These are phyloP conservation scores for Azorinus chamasolen DNA, from an alignment of 2,888 invertebrate genomes.

Conservation along the genomic window DNA sequence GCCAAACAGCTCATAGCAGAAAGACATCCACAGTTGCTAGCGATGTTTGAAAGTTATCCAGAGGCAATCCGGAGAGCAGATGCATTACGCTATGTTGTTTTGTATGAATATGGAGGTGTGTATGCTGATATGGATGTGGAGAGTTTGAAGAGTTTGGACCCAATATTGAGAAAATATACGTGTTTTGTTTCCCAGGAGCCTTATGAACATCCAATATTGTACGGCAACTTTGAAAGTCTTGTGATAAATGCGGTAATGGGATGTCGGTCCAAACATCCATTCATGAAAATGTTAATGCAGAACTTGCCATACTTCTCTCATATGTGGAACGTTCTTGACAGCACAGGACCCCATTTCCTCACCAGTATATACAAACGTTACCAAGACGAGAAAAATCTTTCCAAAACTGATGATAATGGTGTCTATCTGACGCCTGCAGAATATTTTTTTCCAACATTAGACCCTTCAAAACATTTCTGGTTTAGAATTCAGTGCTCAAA, in stretches of 20 bases:
- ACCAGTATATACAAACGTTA: slow-evolving; percentile 72
- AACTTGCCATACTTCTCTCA: slow-evolving; percentile 74
- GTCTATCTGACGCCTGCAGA: slow-evolving; percentile 79
- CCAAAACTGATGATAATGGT: slow-evolving; percentile 59
- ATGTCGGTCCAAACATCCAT: slow-evolving; percentile 78
- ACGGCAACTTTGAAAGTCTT: slow-evolving; percentile 78
- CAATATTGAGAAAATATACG: slow-evolving; percentile 72
- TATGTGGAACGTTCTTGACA: slow-evolving; percentile 81
- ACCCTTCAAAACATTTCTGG: slow-evolving; percentile 77
- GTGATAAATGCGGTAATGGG: slow-evolving; percentile 82
- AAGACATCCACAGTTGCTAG: slow-evolving; percentile 76
- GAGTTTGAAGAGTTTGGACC: slow-evolving; percentile 78
- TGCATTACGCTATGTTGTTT: slow-evolving; percentile 82
- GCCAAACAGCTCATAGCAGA: slow-evolving; percentile 78
- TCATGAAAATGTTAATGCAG: slow-evolving; percentile 77
- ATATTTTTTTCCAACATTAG: slow-evolving; percentile 81
- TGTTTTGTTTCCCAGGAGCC: slow-evolving; percentile 82
- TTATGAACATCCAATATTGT: slow-evolving; percentile 79
- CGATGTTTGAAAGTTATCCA: slow-evolving; percentile 77
- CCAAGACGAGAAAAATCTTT: slow-evolving; percentile 23
- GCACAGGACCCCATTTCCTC: slow-evolving; percentile 82
- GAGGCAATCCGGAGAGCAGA: slow-evolving; percentile 82
- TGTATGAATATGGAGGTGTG: slow-evolving; percentile 84
- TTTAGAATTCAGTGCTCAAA: slow-evolving; percentile 74
- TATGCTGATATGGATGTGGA: slow-evolving; percentile 85